phyloP scores from a whole-genome alignment of 2,113 vertebrate genomes.

The Phalacrocorax aristotelis region DNA sequence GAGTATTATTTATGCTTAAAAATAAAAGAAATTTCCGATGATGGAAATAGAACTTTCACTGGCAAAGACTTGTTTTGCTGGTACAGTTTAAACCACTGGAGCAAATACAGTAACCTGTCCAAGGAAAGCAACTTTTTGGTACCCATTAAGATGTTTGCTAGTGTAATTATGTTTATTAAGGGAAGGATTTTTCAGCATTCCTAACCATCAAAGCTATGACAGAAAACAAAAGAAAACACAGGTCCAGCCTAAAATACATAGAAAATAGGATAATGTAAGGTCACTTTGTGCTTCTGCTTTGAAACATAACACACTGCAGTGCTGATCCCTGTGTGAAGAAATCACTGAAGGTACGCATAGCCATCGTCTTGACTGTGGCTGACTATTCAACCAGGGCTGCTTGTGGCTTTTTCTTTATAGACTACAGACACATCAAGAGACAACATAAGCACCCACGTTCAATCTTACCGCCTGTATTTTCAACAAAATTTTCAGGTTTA shows the following conservation, averaged over 20 bases:
- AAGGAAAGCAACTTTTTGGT: background rate
- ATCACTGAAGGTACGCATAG: background rate
- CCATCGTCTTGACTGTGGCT: background rate
- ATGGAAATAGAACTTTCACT: background rate
- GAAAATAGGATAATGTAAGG: background rate
- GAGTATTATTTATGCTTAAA: background rate
- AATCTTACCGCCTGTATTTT: background rate
- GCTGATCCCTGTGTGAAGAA: background rate
- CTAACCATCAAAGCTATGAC: background rate
- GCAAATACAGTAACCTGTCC: background rate
- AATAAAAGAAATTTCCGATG: background rate
- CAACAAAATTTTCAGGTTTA: constrained; percentile 33
- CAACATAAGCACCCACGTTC: background rate
- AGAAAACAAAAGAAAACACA: background rate
- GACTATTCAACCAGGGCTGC: background rate
- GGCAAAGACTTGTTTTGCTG: background rate
- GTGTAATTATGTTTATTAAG: background rate
- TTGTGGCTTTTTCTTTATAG: background rate
- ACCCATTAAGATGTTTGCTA: background rate
- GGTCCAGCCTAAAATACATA: background rate
- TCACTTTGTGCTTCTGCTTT: background rate
- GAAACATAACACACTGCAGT: background rate
- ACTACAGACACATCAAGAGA: background rate
- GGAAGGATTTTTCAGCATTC: background rate
- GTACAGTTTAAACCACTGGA: background rate